These are phyloP conservation scores for Perca fluviatilis DNA, from an alignment of 2,113 vertebrate species.

Conservation along the genomic window DNA sequence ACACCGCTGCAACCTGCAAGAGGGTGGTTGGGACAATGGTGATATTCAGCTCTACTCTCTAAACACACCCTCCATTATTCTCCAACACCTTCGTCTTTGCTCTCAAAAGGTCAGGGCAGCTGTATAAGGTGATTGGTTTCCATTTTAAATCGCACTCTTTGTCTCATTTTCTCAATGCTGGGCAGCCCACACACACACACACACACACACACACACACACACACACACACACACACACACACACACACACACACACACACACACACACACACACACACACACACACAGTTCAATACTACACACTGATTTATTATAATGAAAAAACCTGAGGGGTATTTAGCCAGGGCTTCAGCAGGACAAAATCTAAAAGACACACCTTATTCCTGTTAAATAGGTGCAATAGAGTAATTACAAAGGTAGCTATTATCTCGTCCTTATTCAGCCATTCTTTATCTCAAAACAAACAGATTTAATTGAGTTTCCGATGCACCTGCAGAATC, in stretches of 20 bases:
- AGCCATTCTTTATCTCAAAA: slow-evolving; percentile 41
- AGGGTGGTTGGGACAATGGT: neutral
- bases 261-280: slow-evolving; percentile 8
- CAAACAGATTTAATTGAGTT: slow-evolving; percentile 22
- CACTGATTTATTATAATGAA: slow-evolving; percentile 1
- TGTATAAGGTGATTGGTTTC: slow-evolving; percentile 7
- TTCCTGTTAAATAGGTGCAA: too few species aligned
- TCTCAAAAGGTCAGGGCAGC: slow-evolving; percentile 60
- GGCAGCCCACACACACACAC: neutral
- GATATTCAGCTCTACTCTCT: slow-evolving; percentile 17
- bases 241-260: too few species aligned
- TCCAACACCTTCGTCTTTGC: slow-evolving; percentile 2
- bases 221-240: too few species aligned
- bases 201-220: too few species aligned
- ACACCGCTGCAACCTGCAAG: neutral
- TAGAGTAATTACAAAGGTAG: too few species aligned
- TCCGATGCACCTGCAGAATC: slow-evolving; percentile 41
- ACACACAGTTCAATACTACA: neutral
- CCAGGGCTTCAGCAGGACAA: neutral
- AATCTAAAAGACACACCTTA: neutral
- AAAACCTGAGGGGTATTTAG: neutral
- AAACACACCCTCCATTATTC: slow-evolving; percentile 42
- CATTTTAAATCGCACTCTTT: slow-evolving; percentile 36
- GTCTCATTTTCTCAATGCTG: neutral
- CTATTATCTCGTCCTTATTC: neutral